Base-by-base conservation (phyloP, 2,113 vertebrate genomes). In the Dromiciops gliroides region DNA sequence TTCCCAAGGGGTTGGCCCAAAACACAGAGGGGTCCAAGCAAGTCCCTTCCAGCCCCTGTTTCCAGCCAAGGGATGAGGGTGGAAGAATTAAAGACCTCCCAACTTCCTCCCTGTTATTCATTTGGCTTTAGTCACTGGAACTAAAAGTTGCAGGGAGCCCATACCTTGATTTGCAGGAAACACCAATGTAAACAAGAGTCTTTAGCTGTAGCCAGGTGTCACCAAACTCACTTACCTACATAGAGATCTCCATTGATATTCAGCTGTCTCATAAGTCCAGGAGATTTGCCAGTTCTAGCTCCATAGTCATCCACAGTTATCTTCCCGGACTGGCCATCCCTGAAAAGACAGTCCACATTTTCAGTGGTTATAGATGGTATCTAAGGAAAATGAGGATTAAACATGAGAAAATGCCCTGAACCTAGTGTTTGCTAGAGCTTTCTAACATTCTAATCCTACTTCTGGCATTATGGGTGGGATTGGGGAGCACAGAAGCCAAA, bases 251-350 rank as follows among this genome's bases (percentile, higher is more conserved):
- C 99, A 0, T 98, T 99, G 97, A 99, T 99, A 94, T 99, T 99
- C 50, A 99, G 98, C 89, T 99, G 99, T 53, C 99, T 99, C 99
- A 99, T 99, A 97, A 98, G 99, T 50, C 99, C 99, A 0, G 99
- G 99, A 0, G 99, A 99, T 95, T 99, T 99, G 89, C 99, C 99
- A 0, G 99, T 99, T 96, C 99, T 99, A 91, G 99, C 99, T 94
- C 99, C 99, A 0, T 99, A 99, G 97, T 99, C 99, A 0, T 99
- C 99, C 93, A 99, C 99, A 0, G 99, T 99, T 91, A 99, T 98
- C 97, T 99, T 99, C 47, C 99, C 99, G 23, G 99, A 99, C 24
- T 99, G 99, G 1, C 99, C 99, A 50, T 99, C 99, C 93, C 99
- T 99, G 97, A 53, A 98, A 98, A 94, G 31, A 50, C 3, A 90